A percentile compares a stretch with the other conserved stretches of the same genome.
phyloP scores from a whole-genome alignment of 2,113 vertebrate species.

The Chaetops frenatus region DNA sequence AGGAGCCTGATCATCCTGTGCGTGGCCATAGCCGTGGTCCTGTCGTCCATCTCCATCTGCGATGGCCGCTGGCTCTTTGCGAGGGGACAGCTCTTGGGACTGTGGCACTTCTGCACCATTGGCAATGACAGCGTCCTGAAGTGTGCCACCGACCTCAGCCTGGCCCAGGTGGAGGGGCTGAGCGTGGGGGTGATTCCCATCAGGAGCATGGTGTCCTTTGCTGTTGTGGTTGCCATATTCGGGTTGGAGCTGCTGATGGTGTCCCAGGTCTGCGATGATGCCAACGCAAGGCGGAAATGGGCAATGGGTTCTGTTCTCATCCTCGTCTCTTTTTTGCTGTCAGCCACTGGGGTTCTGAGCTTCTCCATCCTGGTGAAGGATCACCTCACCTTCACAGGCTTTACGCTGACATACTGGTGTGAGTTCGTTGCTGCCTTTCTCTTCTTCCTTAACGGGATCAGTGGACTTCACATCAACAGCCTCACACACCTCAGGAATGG shows the following conservation, averaged over 20 bases:
- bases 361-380: constrained; percentile 72
- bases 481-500: constrained; percentile 55
- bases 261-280: constrained; percentile 78
- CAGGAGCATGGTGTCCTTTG: constrained; percentile 66
- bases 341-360: constrained; percentile 62
- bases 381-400: constrained; percentile 56
- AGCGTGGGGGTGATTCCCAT: constrained; percentile 58
- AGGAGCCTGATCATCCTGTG: constrained; percentile 77
- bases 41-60: constrained; percentile 78
- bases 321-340: constrained; percentile 68
- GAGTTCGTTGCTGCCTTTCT: constrained; percentile 76
- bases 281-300: constrained; percentile 67
- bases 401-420: constrained; percentile 81
- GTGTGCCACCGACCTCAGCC: constrained; percentile 69
- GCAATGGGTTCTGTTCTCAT: constrained; percentile 70
- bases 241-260: constrained; percentile 83
- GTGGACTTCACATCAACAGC: constrained; percentile 77
- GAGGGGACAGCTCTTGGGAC: constrained; percentile 64
- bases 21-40: constrained; percentile 66
- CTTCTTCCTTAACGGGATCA: constrained; percentile 79
- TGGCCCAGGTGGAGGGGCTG: constrained; percentile 60
- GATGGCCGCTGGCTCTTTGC: constrained; percentile 79
- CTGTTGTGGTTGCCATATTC: constrained; percentile 77
- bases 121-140: background rate
- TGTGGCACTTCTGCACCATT: constrained; percentile 77